These are phyloP conservation scores for Protobothrops mucrosquamatus DNA, from an alignment of 2,113 vertebrate species.

Conservation along the genomic window DNA sequence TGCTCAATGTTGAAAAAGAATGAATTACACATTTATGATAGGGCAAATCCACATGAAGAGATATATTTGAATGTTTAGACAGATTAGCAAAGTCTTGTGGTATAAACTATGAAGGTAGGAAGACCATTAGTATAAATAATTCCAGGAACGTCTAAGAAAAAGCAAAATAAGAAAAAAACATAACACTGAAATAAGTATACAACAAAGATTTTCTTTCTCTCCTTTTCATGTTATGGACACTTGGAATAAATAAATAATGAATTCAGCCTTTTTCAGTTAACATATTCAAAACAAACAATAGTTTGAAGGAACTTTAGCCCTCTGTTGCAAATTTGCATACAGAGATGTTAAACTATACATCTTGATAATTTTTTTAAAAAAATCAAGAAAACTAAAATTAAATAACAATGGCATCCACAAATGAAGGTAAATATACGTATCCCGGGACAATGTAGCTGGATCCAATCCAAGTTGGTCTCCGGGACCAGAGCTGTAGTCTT, in stretches of 20 bases:
- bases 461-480: too few relatives aligned
- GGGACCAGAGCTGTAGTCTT: too few relatives aligned
- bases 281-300: background rate
- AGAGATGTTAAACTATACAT: background rate
- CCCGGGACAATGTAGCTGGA: too few relatives aligned
- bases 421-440: too few relatives aligned
- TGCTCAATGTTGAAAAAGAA: background rate
- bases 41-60: background rate
- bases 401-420: background rate
- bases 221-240: background rate
- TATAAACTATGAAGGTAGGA: background rate
- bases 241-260: background rate
- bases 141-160: background rate
- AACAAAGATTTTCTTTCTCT: background rate
- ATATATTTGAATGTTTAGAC: background rate
- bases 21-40: background rate
- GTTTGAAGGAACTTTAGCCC: background rate
- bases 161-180: background rate
- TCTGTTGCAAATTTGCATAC: background rate
- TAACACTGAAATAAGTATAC: background rate
- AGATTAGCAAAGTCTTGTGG: background rate
- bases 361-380: background rate
- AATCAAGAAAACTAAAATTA: background rate
- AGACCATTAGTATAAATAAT: background rate
- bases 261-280: background rate